These are phyloP conservation scores for Hippocampus guttulatus DNA, from an alignment of 2,113 vertebrate genomes.

Conservation along the genomic window DNA sequence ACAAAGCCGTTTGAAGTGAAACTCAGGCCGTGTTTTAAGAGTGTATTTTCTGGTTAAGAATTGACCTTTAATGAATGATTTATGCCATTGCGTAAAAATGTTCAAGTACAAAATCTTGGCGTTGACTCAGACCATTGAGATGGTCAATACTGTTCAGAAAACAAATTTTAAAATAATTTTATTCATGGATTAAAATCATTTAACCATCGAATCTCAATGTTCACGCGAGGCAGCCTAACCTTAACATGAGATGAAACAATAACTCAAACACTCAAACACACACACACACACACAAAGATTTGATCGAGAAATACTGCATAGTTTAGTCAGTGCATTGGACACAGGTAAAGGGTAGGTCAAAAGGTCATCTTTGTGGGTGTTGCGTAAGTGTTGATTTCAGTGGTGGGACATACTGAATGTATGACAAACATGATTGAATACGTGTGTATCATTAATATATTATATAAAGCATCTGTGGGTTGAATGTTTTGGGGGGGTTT, in stretches of 20 bases:
- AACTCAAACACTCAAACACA: background rate
- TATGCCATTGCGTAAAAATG: slow-evolving; percentile 33
- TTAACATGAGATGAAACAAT: background rate
- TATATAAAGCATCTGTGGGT: background rate
- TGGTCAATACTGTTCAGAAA: slow-evolving; percentile 34
- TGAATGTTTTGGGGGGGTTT: background rate
- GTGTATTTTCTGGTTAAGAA: slow-evolving; percentile 15
- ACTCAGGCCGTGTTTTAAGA: slow-evolving; percentile 2
- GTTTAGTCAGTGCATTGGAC: slow-evolving; percentile 68
- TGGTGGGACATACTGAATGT: background rate
- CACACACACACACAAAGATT: slow-evolving; percentile 21
- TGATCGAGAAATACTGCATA: slow-evolving; percentile 66
- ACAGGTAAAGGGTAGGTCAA: slow-evolving; percentile 41
- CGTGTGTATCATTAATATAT: background rate
- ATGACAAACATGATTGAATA: slow-evolving; percentile 1
- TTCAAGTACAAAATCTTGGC: slow-evolving; percentile 60
- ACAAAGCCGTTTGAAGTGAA: background rate
- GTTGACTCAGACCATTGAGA: slow-evolving; percentile 37
- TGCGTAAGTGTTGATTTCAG: slow-evolving; percentile 8
- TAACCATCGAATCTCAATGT: slow-evolving; percentile 38
- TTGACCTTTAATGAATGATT: slow-evolving; percentile 21
- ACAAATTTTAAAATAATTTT: slow-evolving; percentile 37
- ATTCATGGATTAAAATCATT: slow-evolving; percentile 53
- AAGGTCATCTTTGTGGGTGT: slow-evolving; percentile 64
- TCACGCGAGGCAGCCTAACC: background rate